These are phyloP conservation scores for Antechinus flavipes DNA, from an alignment of 2,113 vertebrate genomes.

Conservation along the genomic window DNA sequence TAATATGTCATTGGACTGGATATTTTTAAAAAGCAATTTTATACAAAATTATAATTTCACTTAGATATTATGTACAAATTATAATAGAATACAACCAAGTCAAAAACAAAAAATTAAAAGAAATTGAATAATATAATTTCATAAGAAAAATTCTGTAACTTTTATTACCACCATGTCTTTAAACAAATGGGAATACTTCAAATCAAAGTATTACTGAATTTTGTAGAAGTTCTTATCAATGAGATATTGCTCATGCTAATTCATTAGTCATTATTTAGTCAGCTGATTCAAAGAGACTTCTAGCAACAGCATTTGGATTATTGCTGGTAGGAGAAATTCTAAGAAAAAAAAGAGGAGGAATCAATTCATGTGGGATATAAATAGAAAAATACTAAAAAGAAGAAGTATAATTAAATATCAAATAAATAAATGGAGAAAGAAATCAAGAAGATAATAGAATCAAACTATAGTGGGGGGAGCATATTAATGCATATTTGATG, in stretches of 20 bases:
- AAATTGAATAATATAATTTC: constrained; percentile 33
- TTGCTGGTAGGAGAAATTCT: constrained; percentile 27
- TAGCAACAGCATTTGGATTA: background rate
- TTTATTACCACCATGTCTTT: background rate
- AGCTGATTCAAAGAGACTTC: constrained; percentile 18
- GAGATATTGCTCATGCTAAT: background rate
- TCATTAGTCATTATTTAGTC: constrained; percentile 3
- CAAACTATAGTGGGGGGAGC: constrained; percentile 33
- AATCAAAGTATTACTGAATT: background rate
- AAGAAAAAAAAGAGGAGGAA: background rate
- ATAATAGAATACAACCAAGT: constrained; percentile 24
- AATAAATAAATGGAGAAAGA: background rate
- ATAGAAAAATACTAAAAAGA: constrained; percentile 42
- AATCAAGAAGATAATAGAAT: constrained; percentile 27
- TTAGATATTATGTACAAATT: constrained; percentile 51
- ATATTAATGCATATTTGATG: background rate
- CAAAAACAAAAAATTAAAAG: constrained; percentile 24
- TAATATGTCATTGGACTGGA: constrained; percentile 57
- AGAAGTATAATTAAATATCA: constrained; percentile 23
- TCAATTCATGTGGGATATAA: background rate
- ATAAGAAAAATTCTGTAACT: constrained; percentile 1
- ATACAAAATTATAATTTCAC: background rate
- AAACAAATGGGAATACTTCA: constrained; percentile 12
- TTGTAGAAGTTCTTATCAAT: constrained; percentile 3
- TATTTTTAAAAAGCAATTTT: constrained; percentile 3